phyloP scores from a whole-genome alignment of 1,140 invertebrate species.

The Zaprionus kolodkinae region DNA sequence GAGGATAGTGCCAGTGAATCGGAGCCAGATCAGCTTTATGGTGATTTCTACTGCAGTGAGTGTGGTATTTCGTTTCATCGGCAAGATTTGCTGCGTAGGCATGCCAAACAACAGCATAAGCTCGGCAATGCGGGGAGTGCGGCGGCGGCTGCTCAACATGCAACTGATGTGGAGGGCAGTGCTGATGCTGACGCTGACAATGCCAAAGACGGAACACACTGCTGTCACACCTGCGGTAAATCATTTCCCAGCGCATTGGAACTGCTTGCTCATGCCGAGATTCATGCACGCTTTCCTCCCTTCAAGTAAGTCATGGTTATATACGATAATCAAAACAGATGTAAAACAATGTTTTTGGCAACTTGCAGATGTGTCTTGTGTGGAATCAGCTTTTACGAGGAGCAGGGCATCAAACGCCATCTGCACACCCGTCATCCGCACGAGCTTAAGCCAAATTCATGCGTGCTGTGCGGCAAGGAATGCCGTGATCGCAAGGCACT shows the following conservation, averaged over 20 bases:
- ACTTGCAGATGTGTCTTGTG: conserved; percentile 79
- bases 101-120: conserved; percentile 86
- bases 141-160: not conserved
- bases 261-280: conserved; percentile 90
- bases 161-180: conserved; percentile 9
- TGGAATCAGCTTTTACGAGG: conserved; percentile 80
- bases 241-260: conserved; percentile 90
- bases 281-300: conserved; percentile 87
- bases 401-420: conserved; percentile 78
- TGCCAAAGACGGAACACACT: conserved; percentile 60
- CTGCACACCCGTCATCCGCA: conserved; percentile 66
- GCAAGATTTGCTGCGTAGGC: conserved; percentile 89
- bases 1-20: conserved; percentile 85
- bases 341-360: not conserved
- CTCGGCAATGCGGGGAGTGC: conserved; percentile 15
- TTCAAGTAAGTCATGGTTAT: conserved; percentile 84
- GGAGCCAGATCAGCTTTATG: conserved; percentile 88
- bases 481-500: conserved; percentile 89
- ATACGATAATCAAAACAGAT: not conserved
- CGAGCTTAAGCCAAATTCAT: conserved; percentile 84
- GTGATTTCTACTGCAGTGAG: conserved; percentile 90
- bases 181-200: conserved; percentile 73
- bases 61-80: conserved; percentile 91
- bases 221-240: conserved; percentile 91
- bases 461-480: conserved; percentile 88